These are phyloP conservation scores for Erpornis zantholeuca DNA, from an alignment of 2,113 vertebrate species.

Conservation along the genomic window DNA sequence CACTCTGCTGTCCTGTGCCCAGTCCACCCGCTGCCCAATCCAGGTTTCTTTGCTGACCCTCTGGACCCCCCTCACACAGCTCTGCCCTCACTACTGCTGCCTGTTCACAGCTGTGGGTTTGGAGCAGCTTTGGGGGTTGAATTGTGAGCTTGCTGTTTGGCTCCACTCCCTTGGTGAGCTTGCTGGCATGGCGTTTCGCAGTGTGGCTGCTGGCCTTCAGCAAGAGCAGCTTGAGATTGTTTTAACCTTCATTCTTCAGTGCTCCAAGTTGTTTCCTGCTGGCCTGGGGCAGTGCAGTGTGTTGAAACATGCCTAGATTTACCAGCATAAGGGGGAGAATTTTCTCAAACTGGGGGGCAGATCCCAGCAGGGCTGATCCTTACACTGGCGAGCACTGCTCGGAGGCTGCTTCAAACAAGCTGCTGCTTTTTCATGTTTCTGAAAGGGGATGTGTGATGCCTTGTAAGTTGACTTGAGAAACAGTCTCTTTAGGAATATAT, in stretches of 20 bases:
- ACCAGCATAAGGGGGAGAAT: neutral
- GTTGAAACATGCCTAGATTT: neutral
- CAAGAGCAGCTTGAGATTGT: neutral
- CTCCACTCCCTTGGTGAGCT: neutral
- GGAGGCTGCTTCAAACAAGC: neutral
- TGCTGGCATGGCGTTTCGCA: accelerated
- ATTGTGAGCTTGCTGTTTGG: neutral
- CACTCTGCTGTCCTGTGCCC: neutral
- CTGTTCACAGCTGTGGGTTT: neutral
- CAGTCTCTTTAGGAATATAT: neutral
- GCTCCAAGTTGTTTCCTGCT: neutral
- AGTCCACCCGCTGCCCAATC: neutral
- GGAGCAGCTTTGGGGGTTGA: neutral
- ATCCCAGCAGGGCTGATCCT: neutral
- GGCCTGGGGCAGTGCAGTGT: neutral
- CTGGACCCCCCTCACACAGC: accelerated
- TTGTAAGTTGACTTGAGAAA: neutral
- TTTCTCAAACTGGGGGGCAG: neutral
- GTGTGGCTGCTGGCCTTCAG: accelerated
- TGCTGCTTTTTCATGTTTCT: neutral
- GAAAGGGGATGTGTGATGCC: neutral
- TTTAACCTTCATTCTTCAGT: neutral
- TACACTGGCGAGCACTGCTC: accelerated
- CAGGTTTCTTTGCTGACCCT: neutral
- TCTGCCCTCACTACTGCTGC: neutral